Base-by-base conservation (phyloP, 1,140 invertebrate species). In the Gonatopus flavifemur region DNA sequence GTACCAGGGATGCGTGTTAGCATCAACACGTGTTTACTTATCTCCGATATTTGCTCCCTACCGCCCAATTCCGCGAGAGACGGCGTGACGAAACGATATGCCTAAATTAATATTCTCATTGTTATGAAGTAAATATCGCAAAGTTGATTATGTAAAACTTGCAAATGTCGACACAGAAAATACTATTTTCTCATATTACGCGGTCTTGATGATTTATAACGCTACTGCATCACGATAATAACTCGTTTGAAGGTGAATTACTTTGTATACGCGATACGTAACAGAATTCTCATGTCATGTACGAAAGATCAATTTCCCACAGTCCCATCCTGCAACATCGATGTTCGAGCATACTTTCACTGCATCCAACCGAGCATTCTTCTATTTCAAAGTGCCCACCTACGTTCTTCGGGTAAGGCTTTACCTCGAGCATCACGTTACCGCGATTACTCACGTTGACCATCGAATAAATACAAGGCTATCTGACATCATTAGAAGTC, bases 1-100 rank as follows among this genome's bases (percentile, higher is more conserved):
- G 83, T 79, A 44, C 82, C 82, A 2, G 86, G 85, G 35, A 87
- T 77, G 28, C 83, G 73, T 49, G 86, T 88, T 52, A 86, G 79
- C 73, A 88, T 83, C 5, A 88, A 51, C 7, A 83, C 72, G 55
- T 83, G 70, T 42, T 79, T 70, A 62, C 78, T 81, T 25, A 77
- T 69, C 52, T 78, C 76, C 7, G 80, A 69, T 59, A 77, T 50
- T 55, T 70, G 49, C 31, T 64, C 66, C 9, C 62, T 66, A 9
- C 49, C 51, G 9, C 76, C 77, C 21, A 83, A 53, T 55, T 84
- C 79, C 3, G 76, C 70, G 3, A 84, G 62, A 2, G 82, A 84
- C 38, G 82, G 83, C 1, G 83, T 84, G 12, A 82, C 79, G 49
- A 64, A 63, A 18, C 66, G 67, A 43, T 64, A 55, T 2, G 33